Evolutionary conservation across 1,140 invertebrate genomes (phyloP), one percentile per base, ranked within the genome.

Genomic region (Neoseiulus cucumeris): DNA sequence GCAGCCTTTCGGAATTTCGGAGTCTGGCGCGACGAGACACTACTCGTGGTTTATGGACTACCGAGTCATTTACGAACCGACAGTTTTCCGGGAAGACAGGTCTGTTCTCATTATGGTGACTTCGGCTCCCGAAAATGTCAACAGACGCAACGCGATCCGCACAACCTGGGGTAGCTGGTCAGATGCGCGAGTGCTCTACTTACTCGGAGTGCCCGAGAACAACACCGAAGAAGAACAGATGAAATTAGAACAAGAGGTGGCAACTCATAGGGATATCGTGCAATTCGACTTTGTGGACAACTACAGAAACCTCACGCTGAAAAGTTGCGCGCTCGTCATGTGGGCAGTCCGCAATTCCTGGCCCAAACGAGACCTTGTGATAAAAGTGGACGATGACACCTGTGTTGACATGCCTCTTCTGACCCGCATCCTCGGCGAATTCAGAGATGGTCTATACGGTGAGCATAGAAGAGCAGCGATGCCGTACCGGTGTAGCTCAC

Each of bases 341-440:
- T 72, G 70, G 70, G 70, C 74, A 0, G 69, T 74, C 0, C 25
- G 42, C 22, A 44, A 45, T 17, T 42, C 66, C 17, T 71, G 70
- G 44, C 28, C 68, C 14, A 39, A 45, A 17, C 64, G 64, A 7
- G 39, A 66, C 5, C 69, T 67, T 45, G 45, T 72, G 7, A 44
- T 72, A 18, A 72, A 72, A 65, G 66, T 64, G 2, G 69, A 70
- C 18, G 69, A 70, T 18, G 69, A 70, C 25, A 68, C 67, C 0
- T 68, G 77, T 64, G 68, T 79, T 7, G 74, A 78, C 67, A 45
- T 59, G 12, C 80, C 80, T 18, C 79, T 78, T 42, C 75, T 91
- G 30, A 28, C 28, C 17, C 20, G 14, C 7, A 30, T 33, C 9
- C 17, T 22, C 22, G 33, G 30, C 25, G 22, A 66, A 28, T 44